Evolutionary conservation across 2,797 vertebrate genomes (phyloP).

Genomic region (Avahi laniger): DNA sequence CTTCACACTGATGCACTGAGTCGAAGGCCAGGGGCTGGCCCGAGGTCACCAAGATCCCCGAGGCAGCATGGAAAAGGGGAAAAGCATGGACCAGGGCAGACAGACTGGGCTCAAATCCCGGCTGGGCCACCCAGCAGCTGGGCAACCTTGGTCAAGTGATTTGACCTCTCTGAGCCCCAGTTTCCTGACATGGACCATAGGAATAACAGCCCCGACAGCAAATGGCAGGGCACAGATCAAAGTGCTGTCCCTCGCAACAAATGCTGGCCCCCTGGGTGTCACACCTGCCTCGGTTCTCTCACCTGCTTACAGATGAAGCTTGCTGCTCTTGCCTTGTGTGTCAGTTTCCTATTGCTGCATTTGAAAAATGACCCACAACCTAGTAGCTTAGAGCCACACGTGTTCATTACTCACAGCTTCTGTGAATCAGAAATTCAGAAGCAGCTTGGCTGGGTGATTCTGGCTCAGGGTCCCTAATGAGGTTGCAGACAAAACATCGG

Average conservation of each 20-base stretch:
- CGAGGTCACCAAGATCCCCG: background rate
- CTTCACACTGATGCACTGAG: background rate
- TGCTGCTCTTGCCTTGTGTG: background rate
- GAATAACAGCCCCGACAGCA: background rate
- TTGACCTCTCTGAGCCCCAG: background rate
- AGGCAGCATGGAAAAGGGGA: background rate
- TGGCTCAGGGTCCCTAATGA: background rate
- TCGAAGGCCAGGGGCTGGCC: background rate
- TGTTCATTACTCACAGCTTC: background rate
- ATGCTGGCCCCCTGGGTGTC: background rate
- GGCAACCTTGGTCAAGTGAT: background rate
- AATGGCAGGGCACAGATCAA: background rate
- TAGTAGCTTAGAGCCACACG: background rate
- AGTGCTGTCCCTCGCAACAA: background rate
- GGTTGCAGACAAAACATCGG: background rate
- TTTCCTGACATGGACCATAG: background rate
- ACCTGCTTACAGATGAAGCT: background rate
- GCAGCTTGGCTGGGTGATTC: background rate
- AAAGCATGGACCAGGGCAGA: background rate
- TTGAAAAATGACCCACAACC: background rate
- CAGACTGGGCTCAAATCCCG: background rate
- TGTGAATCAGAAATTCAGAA: background rate
- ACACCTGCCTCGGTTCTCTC: background rate
- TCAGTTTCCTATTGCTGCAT: background rate
- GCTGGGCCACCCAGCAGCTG: background rate